A percentile compares a stretch with the other conserved stretches of the same genome.
These are phyloP conservation scores for Acropora tenuis DNA, from an alignment of 64 coral and sea anemone genomes.

Conservation along the genomic window DNA sequence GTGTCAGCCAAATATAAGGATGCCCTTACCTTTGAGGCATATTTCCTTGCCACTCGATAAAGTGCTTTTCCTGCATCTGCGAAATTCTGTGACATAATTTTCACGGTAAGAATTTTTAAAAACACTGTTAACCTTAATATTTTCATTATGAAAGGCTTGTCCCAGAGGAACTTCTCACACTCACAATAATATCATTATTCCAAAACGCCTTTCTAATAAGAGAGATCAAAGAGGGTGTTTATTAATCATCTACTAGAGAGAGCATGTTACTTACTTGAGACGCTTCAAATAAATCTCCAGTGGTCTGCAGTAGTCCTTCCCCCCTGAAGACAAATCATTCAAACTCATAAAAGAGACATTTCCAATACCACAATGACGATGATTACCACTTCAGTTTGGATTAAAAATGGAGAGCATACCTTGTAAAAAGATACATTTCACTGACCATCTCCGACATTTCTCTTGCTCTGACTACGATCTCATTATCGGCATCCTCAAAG, in stretches of 20 bases:
- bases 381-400: background rate
- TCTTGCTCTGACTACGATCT: conserved; percentile 41
- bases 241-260: too few species aligned
- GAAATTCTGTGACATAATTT: conserved; percentile 65
- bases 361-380: too few species aligned
- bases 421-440: conserved; percentile 70
- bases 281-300: conserved; percentile 74
- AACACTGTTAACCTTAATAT: background rate
- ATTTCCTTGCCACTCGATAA: conserved; percentile 69
- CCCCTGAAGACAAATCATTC: conserved; percentile 44
- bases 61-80: conserved; percentile 74
- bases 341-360: background rate
- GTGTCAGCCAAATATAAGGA: too few species aligned
- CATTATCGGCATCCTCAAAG: conserved; percentile 51
- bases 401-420: conserved; percentile 17
- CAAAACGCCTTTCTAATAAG: too few species aligned
- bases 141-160: too few species aligned
- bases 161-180: too few species aligned
- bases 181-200: too few species aligned
- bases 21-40: conserved; percentile 59
- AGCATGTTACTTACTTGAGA: conserved; percentile 55
- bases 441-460: conserved; percentile 66
- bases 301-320: conserved; percentile 66
- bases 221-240: too few species aligned
- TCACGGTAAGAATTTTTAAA: background rate